Base-by-base conservation (phyloP, 2,113 vertebrate genomes). In the Bufo gargarizans region DNA sequence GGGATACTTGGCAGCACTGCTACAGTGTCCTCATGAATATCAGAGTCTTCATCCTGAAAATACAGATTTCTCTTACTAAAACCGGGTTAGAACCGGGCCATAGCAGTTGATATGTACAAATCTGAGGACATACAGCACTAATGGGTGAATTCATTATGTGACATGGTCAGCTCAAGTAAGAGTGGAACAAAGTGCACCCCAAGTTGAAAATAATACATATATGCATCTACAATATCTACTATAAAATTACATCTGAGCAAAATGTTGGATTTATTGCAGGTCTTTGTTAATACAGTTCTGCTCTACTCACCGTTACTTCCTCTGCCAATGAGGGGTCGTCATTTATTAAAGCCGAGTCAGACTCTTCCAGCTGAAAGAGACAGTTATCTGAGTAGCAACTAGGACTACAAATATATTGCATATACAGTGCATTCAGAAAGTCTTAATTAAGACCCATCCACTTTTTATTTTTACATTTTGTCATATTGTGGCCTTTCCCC, bases 291-390 rank as follows among this genome's bases (percentile, higher is more conserved):
- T 50, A 45, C 43, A 13, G 17, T 17, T 13, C 13, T 72, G 17
- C 58, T 45, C 0, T 56, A 53, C 90, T 92, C 82, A 94, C 93
- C 91, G 89, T 87, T 76, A 90, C 90, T 76, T 0, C 90, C 0
- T 91, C 90, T 12, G 89, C 88, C 69, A 89, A 85, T 0, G 88
- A 92, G 63, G 92, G 93, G 59, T 93, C 91, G 0, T 93, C 91
- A 9, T 89, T 80, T 0, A 76, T 77, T 0, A 91, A 74, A 49
- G 79, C 47, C 0, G 43, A 49, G 0, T 90, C 85, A 0, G 89
- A 90, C 67, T 93, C 91, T 69, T 92, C 91, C 88, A 93, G 49
- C 91, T 94, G 56, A 63, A 72, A 84, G 45, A 84, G 71, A 45
- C 45, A 82, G 19, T 19, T 20, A 47, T 20, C 59, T 17, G 3